Percentiles rank a stretch among this genome's conserved stretches.
phyloP scores from a whole-genome alignment of 2,888 invertebrate genomes.

The Athalia circularis region DNA sequence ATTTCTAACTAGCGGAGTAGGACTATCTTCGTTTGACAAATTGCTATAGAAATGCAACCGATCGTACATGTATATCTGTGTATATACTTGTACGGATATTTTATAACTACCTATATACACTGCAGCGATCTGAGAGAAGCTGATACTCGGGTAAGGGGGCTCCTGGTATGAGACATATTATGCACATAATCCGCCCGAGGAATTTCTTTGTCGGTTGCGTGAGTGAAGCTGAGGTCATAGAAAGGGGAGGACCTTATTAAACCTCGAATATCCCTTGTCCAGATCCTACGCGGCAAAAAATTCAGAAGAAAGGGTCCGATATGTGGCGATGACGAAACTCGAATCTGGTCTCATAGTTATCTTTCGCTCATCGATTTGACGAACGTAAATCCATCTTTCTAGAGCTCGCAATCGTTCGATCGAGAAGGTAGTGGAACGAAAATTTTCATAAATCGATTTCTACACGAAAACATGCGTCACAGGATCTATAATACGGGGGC shows the following conservation, averaged over 20 bases:
- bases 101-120: no score
- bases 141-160: background rate
- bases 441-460: no score
- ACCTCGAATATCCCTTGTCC: slow-evolving; percentile 24
- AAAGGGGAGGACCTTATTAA: slow-evolving; percentile 42
- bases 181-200: slow-evolving; percentile 64
- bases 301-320: background rate
- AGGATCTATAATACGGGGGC: no score
- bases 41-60: slow-evolving; percentile 30
- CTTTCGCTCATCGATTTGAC: background rate
- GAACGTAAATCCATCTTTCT: background rate
- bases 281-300: background rate
- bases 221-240: slow-evolving; percentile 27
- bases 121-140: slow-evolving; percentile 24
- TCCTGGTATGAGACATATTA: slow-evolving; percentile 54
- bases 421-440: no score
- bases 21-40: slow-evolving; percentile 32
- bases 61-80: background rate
- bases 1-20: background rate
- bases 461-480: no score
- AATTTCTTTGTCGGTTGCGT: slow-evolving; percentile 66
- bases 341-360: background rate
- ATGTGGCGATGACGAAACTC: background rate
- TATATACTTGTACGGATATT: no score
- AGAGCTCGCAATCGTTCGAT: no score